A percentile compares a stretch with the other conserved stretches of the same genome.
These are phyloP conservation scores for Vanessa tameamea DNA, from an alignment of 1,140 invertebrate genomes.

Conservation along the genomic window DNA sequence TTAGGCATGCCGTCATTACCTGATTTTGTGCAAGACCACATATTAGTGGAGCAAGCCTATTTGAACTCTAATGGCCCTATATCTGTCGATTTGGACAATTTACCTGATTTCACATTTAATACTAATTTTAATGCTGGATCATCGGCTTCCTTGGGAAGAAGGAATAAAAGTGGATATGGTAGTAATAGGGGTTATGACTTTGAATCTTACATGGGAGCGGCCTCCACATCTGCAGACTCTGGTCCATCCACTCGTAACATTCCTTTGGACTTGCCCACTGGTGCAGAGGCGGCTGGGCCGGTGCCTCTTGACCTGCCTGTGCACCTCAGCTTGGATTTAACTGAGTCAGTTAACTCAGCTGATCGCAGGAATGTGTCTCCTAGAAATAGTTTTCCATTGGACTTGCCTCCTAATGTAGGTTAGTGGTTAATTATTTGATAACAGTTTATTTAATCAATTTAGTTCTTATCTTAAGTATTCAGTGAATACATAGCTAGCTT, in stretches of 20 bases:
- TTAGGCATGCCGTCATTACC: conserved; percentile 81
- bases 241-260: conserved; percentile 56
- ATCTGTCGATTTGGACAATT: conserved; percentile 80
- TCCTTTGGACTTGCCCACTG: conserved; percentile 74
- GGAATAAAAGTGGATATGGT: conserved; percentile 58
- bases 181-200: conserved; percentile 67
- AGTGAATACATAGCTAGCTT: no score
- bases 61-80: conserved; percentile 75
- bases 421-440: conserved; percentile 32
- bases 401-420: conserved; percentile 74
- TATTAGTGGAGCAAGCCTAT: conserved; percentile 83
- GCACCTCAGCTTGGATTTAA: conserved; percentile 72
- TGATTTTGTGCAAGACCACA: conserved; percentile 86
- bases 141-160: conserved; percentile 57
- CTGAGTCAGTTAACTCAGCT: conserved; percentile 73
- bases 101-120: conserved; percentile 83
- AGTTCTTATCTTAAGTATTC: background rate
- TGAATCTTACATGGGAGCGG: conserved; percentile 60
- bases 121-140: conserved; percentile 71
- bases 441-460: background rate
- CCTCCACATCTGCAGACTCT: conserved; percentile 54
- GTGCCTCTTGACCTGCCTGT: conserved; percentile 63
- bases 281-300: conserved; percentile 61
- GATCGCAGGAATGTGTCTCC: conserved; percentile 70
- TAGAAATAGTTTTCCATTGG: conserved; percentile 70